Evolutionary conservation across 2,888 invertebrate genomes (phyloP).

Genomic region (Amblyjoppa fuscipennis): DNA sequence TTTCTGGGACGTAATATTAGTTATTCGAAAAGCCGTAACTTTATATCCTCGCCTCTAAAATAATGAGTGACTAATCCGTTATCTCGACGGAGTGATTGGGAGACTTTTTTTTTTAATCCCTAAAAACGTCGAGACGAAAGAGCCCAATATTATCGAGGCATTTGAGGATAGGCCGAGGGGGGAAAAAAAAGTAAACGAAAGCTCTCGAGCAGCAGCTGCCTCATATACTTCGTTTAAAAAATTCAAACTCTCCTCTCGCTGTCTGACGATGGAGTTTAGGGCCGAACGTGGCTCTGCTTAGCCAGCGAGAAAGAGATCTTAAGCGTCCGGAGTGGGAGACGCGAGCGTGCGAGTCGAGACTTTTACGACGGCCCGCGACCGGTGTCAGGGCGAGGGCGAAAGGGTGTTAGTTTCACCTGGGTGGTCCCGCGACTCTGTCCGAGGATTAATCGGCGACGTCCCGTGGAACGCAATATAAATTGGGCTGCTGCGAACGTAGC

Average conservation of each 20-base stretch:
- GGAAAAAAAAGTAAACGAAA: conserved; percentile 44
- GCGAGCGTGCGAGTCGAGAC: conserved; percentile 68
- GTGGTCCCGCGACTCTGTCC: conserved; percentile 82
- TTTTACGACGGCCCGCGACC: conserved; percentile 81
- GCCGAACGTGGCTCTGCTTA: conserved; percentile 36
- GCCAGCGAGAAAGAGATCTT: conserved; percentile 20
- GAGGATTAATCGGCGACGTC: conserved; percentile 84
- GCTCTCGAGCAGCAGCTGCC: conserved; percentile 66
- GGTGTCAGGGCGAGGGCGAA: conserved; percentile 78
- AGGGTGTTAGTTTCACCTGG: conserved; percentile 83
- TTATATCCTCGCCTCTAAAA: conserved; percentile 36
- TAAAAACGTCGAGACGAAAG: conserved; percentile 13
- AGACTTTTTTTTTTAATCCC: conserved; percentile 34
- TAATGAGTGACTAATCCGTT: conserved; percentile 50
- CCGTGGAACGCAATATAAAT: conserved; percentile 83
- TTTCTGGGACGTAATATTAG: not conserved
- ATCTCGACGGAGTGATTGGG: conserved; percentile 45
- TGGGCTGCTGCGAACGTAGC: conserved; percentile 75
- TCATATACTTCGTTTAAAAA: conserved; percentile 60
- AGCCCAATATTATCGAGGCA: conserved; percentile 58
- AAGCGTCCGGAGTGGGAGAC: conserved; percentile 54
- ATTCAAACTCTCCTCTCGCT: conserved; percentile 60
- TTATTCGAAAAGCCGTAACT: conserved; percentile 36
- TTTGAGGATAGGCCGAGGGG: conserved; percentile 33
- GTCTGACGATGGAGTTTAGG: conserved; percentile 64